phyloP scores from a whole-genome alignment of 1,140 invertebrate species.

The Druon quercuslanigerum region DNA sequence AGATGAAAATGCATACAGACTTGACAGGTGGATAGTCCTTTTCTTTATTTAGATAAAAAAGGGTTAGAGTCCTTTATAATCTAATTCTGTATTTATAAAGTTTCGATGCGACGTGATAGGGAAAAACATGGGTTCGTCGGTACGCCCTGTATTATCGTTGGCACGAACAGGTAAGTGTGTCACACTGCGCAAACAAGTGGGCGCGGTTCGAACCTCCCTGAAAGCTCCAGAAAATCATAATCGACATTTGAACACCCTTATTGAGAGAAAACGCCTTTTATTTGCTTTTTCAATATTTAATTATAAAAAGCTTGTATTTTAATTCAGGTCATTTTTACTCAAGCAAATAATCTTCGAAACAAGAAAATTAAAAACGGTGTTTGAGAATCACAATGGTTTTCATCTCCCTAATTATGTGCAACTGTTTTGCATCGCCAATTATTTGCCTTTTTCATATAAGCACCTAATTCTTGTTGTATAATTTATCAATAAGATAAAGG shows the following conservation, averaged over 20 bases:
- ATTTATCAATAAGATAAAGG: slow-evolving; percentile 25
- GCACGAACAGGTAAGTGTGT: background rate
- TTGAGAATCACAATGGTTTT: too few species aligned
- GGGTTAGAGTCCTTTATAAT: background rate
- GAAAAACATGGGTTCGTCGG: slow-evolving; percentile 4
- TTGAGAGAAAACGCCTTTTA: background rate
- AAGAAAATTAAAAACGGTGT: too few species aligned
- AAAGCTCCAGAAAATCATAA: slow-evolving; percentile 13
- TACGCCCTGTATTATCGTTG: slow-evolving; percentile 7
- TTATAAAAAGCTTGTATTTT: too few species aligned
- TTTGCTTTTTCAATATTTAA: too few species aligned
- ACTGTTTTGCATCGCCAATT: background rate
- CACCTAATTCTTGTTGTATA: slow-evolving; percentile 7
- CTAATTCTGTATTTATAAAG: background rate
- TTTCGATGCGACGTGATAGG: background rate
- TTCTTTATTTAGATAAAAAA: background rate
- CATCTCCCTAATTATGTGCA: background rate
- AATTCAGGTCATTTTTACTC: too few species aligned
- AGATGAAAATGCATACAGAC: background rate
- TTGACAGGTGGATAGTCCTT: slow-evolving; percentile 3
- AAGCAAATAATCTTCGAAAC: too few species aligned
- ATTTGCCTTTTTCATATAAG: background rate
- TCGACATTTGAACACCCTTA: background rate
- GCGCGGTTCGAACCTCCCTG: slow-evolving; percentile 15
- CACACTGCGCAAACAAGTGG: slow-evolving; percentile 18